These are phyloP conservation scores for Thymelicus sylvestris DNA, from an alignment of 2,888 invertebrate species.

Conservation along the genomic window DNA sequence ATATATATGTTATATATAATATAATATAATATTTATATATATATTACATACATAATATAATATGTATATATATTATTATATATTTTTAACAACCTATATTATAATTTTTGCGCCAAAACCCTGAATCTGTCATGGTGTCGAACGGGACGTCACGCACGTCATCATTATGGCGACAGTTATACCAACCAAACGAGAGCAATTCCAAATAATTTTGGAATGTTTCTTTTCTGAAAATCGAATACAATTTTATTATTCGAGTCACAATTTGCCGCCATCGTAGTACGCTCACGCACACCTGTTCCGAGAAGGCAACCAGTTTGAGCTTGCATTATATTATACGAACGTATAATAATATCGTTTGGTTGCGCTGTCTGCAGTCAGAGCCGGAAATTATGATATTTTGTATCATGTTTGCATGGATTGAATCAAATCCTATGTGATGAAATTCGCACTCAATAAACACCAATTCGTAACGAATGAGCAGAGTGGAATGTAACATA, in stretches of 20 bases:
- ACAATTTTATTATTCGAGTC: slow-evolving; percentile 43
- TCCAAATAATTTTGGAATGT: slow-evolving; percentile 22
- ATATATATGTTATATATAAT: no score
- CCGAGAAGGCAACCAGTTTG: slow-evolving; percentile 44
- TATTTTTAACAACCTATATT: no score
- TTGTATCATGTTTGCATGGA: slow-evolving; percentile 25
- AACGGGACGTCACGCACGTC: background rate
- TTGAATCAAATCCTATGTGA: slow-evolving; percentile 23
- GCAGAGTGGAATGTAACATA: background rate
- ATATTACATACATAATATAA: no score
- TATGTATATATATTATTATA: no score
- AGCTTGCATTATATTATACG: slow-evolving; percentile 35
- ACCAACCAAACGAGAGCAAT: background rate
- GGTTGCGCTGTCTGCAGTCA: slow-evolving; percentile 33
- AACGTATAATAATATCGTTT: slow-evolving; percentile 35
- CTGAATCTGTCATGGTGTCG: background rate
- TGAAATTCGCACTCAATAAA: slow-evolving; percentile 24
- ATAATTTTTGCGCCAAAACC: background rate
- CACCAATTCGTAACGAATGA: background rate
- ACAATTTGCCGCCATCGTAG: slow-evolving; percentile 34
- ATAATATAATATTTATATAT: no score
- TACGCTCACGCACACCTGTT: slow-evolving; percentile 39
- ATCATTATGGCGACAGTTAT: background rate
- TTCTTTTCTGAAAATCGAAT: slow-evolving; percentile 39
- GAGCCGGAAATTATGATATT: slow-evolving; percentile 36